Evolutionary conservation across 2,113 vertebrate genomes (phyloP), one percentile per base, ranked within the genome.

Genomic region (Proteles cristata): DNA sequence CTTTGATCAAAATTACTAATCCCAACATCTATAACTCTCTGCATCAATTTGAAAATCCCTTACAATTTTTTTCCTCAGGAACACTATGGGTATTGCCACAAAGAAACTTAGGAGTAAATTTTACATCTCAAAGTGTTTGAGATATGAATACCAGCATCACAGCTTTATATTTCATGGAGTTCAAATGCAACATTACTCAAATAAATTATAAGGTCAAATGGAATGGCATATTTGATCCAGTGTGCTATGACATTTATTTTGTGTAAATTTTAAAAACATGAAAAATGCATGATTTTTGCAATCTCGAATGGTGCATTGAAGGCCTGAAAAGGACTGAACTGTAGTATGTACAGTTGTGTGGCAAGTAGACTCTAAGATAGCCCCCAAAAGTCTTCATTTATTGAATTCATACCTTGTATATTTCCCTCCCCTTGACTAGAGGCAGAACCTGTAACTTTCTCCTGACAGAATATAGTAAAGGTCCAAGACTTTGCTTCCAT

Each of bases 1-100:
- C 16, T 82, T 93, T 74, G n/a, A 66, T 58, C n/a, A 63, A 93
- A 96, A 69, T 39, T 28, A 82, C 55, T 77, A 63, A 88, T 69
- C 16, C 6, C 1, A 73, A 61, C 7, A 17, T 58, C n/a, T 25
- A 55, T n/a, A 84, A 63, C 28, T 39, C n/a, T 88, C 65, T 74
- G 28, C 15, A 63, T 81, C 80, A 81, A 74, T 23, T 55, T 16
- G 21, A 69, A 95, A 65, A 55, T 17, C 4, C 1, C 65, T 53
- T 26, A 23, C 5, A 69, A 3, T 61, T 45, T 91, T 71, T 92
- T 65, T 48, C 10, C 77, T 93, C 7, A 76, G 15, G 23, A 89
- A 43, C 1, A 4, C 19, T 65, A 15, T 45, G 16, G n/a, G 8
- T 5, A 43, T 50, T 45, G 25, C 61, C 35, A 83, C 31, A 83